A percentile compares a stretch with the other conserved stretches of the same genome.
Conservation (phyloP, 2,797 vertebrate genomes). For the Sphenodon punctatus region DNA sequence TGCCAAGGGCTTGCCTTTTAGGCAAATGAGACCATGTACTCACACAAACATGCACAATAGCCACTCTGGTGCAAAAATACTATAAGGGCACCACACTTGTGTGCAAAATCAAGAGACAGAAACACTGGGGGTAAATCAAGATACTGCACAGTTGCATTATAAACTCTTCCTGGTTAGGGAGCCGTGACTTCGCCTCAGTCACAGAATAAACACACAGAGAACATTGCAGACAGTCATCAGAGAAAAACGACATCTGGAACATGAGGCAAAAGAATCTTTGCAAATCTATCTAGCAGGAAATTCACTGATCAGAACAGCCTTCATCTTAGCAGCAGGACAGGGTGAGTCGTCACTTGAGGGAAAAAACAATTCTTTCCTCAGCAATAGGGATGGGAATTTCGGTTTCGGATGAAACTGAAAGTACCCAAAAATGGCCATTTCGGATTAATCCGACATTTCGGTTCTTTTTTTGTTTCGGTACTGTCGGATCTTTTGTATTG, state of each 20-base stretch:
- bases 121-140: not conserved
- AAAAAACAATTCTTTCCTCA: not conserved
- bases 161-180: not conserved
- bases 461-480: no score
- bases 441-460: no score
- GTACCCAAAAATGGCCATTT: no score
- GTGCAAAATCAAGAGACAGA: not conserved
- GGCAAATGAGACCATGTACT: not conserved
- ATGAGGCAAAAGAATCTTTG: not conserved
- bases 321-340: slow-evolving; percentile 11
- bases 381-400: no score
- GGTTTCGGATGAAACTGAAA: no score
- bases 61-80: not conserved
- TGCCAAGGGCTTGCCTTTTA: no score
- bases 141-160: not conserved
- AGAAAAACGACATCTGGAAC: not conserved
- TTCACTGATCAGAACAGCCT: not conserved
- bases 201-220: not conserved
- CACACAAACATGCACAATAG: rapidly evolving
- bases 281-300: not conserved
- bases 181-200: not conserved
- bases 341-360: slow-evolving; percentile 16
- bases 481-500: no score
- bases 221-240: rapidly evolving
- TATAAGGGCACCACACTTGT: not conserved